These are phyloP conservation scores for Hydrolagus colliei DNA, from an alignment of 2,797 vertebrate genomes.

Conservation along the genomic window DNA sequence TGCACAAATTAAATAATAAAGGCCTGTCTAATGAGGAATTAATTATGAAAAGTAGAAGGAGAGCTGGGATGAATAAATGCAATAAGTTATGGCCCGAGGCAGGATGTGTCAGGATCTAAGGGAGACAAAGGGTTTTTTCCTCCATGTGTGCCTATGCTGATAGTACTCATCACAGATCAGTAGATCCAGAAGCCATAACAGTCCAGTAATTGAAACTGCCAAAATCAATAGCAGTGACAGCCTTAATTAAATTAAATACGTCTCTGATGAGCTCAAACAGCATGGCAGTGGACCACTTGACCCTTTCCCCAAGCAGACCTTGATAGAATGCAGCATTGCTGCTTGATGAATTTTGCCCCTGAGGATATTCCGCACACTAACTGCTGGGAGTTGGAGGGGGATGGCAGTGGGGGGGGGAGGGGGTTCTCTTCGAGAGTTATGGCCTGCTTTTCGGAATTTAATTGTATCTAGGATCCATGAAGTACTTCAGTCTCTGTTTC, in stretches of 20 bases:
- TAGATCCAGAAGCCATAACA: constrained; percentile 90
- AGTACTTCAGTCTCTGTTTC: not conserved
- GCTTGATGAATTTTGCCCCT: constrained; percentile 65
- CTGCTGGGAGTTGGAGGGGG: constrained; percentile 38
- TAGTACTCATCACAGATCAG: constrained; percentile 96
- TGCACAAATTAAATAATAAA: constrained; percentile 99
- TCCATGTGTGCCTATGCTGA: constrained; percentile 91
- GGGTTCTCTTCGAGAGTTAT: constrained; percentile 45
- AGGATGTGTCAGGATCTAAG: constrained; percentile 72
- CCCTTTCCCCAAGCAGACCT: constrained; percentile 52
- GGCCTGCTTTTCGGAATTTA: constrained; percentile 35
- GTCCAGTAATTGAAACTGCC: constrained; percentile 90
- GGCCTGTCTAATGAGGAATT: constrained; percentile 99
- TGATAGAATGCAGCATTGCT: constrained; percentile 51
- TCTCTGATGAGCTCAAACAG: constrained; percentile 67
- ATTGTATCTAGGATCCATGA: constrained; percentile 40
- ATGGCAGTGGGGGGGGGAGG: not conserved
- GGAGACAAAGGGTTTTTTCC: constrained; percentile 80
- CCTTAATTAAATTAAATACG: constrained; percentile 99
- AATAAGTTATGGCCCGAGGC: constrained; percentile 77
- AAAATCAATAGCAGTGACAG: constrained; percentile 96
- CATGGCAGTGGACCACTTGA: constrained; percentile 61
- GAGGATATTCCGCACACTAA: constrained; percentile 50
- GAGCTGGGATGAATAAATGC: constrained; percentile 66
- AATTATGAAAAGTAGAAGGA: constrained; percentile 92